A percentile compares a stretch with the other conserved stretches of the same genome.
Conservation (phyloP, 2,797 vertebrate species). For the Poecilia velifera region DNA sequence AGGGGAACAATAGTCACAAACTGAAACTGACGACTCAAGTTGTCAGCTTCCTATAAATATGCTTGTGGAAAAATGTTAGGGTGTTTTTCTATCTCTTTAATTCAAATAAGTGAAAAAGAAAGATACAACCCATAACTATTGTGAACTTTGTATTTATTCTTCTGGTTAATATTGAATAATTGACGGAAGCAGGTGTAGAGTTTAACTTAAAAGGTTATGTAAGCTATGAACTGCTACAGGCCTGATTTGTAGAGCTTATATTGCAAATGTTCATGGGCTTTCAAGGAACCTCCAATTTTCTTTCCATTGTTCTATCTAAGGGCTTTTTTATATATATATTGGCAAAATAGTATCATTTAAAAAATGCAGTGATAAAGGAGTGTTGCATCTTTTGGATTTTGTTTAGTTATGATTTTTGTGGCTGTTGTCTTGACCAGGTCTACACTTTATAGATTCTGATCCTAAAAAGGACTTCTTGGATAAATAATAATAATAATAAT, state of each 20-base stretch:
- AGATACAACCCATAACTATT: not conserved
- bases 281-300: not conserved
- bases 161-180: not conserved
- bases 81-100: not conserved
- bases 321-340: not conserved
- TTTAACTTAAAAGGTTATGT: not conserved
- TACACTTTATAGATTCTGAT: not conserved
- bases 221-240: not conserved
- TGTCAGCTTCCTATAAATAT: not conserved
- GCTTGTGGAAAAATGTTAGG: not conserved
- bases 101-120: not conserved
- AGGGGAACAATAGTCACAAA: slow-evolving; percentile 6
- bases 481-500: not conserved
- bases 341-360: not conserved
- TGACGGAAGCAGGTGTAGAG: not conserved
- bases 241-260: not conserved
- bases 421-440: not conserved
- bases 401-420: not conserved
- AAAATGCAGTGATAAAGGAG: not conserved
- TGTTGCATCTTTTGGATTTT: not conserved
- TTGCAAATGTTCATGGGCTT: not conserved
- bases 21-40: slow-evolving; percentile 1
- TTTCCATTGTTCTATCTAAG: not conserved
- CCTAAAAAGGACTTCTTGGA: not conserved
- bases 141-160: not conserved